Evolutionary conservation across 2,113 vertebrate genomes (phyloP).

Genomic region (human (Homo sapiens)): DNA sequence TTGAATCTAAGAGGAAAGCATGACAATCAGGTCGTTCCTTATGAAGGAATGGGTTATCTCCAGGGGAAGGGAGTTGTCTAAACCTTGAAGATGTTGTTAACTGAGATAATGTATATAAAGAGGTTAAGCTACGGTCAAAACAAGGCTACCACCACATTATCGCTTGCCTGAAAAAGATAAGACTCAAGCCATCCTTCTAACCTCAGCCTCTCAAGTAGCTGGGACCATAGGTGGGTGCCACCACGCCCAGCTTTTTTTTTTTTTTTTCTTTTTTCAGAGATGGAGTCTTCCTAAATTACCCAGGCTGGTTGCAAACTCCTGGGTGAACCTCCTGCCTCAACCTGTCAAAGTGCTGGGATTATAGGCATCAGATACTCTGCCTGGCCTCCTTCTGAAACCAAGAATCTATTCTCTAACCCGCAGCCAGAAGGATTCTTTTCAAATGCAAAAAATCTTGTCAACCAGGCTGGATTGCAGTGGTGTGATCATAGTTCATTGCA

Average conservation of each 20-base stretch:
- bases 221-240: too few relatives aligned
- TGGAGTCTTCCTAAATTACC: too few relatives aligned
- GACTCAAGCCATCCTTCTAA: too few relatives aligned
- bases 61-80: conserved; percentile 4
- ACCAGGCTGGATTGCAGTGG: too few relatives aligned
- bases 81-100: background rate
- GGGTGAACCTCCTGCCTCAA: too few relatives aligned
- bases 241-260: background rate
- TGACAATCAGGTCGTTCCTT: too few relatives aligned
- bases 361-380: too few relatives aligned
- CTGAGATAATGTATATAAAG: conserved; percentile 23
- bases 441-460: background rate
- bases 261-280: background rate
- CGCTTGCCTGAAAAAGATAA: background rate
- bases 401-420: background rate
- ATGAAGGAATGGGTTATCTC: background rate
- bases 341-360: too few relatives aligned
- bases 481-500: too few relatives aligned
- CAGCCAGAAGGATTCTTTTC: background rate
- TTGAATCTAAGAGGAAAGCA: background rate
- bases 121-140: background rate
- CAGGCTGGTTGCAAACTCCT: too few relatives aligned
- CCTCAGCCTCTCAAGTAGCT: too few relatives aligned
- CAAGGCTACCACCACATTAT: background rate
- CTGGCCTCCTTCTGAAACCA: too few relatives aligned